Evolutionary conservation across 1,140 invertebrate species (phyloP).

Genomic region (Cydia amplana): DNA sequence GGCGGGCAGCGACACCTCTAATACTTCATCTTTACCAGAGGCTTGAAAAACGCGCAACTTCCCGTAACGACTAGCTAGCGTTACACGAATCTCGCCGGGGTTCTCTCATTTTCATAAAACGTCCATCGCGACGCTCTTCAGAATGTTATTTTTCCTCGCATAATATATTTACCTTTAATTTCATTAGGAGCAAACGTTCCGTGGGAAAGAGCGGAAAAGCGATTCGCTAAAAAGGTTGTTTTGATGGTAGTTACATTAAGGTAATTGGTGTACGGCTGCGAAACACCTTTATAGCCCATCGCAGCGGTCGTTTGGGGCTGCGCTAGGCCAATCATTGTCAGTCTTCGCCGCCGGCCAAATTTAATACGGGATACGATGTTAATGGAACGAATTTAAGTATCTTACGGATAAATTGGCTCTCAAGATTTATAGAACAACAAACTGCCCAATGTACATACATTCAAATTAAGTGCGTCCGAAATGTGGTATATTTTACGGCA

Average conservation of each 20-base stretch:
- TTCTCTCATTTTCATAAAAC: slow-evolving; percentile 54
- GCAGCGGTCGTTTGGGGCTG: slow-evolving; percentile 61
- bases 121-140: slow-evolving; percentile 35
- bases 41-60: slow-evolving; percentile 45
- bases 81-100: slow-evolving; percentile 38
- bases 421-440: slow-evolving; percentile 67
- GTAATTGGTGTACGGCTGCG: slow-evolving; percentile 71
- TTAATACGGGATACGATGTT: slow-evolving; percentile 63
- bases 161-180: slow-evolving; percentile 63
- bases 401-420: slow-evolving; percentile 58
- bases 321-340: slow-evolving; percentile 64
- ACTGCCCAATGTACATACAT: slow-evolving; percentile 52
- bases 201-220: slow-evolving; percentile 58
- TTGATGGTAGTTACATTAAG: slow-evolving; percentile 74
- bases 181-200: slow-evolving; percentile 62
- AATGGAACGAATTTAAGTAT: slow-evolving; percentile 68
- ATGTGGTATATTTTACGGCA: background rate
- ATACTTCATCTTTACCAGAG: slow-evolving; percentile 71
- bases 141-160: slow-evolving; percentile 36
- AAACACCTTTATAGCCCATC: slow-evolving; percentile 71
- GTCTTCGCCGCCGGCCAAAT: slow-evolving; percentile 60
- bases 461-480: slow-evolving; percentile 45
- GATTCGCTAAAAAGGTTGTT: slow-evolving; percentile 70
- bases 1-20: slow-evolving; percentile 61
- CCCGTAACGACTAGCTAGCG: slow-evolving; percentile 44